Base-by-base conservation (phyloP, 2,113 vertebrate species). In the Isichthys henryi region DNA sequence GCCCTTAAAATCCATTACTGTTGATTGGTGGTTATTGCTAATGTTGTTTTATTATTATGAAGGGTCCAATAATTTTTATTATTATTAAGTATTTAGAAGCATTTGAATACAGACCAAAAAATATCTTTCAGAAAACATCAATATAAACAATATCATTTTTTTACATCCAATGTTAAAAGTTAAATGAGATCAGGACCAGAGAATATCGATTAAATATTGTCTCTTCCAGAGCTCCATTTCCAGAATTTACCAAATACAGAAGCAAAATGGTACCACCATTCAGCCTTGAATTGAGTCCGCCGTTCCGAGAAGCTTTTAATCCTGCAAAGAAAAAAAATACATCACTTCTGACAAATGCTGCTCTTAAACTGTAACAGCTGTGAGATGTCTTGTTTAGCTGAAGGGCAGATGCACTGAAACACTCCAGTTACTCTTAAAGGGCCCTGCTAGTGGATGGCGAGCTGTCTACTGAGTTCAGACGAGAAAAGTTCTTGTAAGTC, bases 381-480 rank as follows among this genome's bases (percentile, higher is more conserved):
- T 85, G 46, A 87, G 89, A 88, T 89, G 39, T 49, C 53, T 11
- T 88, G 88, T 77, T 74, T 88, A 87, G 91, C 88, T 91, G 80
- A 92, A 91, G 45, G 88, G 90, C 83, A 93, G 89, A 86, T 87
- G 50, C 87, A 58, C 50, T 86, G 88, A 92, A 91, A 35, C 87
- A 19, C 19, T 43, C 77, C 77, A 58, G 9, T 23, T n/a, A 46
- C 39, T 3, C n/a, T 89, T 91, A 87, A 88, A 91, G 89, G 84
- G 21, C 39, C 48, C 3, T 0, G 35, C 19, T 17, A 5, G 91
- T 92, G 15, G 48, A 56, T 91, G 21, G 74, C 45, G 62, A 89
- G 87, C 82, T 88, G 19, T 50, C 19, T 88, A 49, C 49, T 31
- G 1, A 2, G 7, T 58, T 56, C 56, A 91, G 43, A 89, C n/a